Evolutionary conservation across 2,113 vertebrate genomes (phyloP).

Genomic region (Tetraodon nigroviridis): DNA sequence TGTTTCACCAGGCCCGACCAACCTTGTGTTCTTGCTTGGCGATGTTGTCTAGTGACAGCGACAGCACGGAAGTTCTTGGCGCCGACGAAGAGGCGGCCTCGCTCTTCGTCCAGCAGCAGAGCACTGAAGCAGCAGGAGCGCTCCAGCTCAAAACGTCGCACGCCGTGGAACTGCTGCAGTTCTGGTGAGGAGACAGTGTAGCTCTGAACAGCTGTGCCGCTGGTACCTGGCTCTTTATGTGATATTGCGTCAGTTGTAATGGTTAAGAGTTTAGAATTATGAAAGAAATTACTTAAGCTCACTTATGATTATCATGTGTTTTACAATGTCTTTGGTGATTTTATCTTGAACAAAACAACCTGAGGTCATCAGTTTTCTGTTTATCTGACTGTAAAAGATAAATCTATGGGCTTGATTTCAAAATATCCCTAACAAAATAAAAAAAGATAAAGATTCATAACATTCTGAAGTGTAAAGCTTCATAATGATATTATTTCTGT

Average conservation of each 20-base stretch:
- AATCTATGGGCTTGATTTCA: constrained; percentile 17
- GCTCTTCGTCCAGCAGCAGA: constrained; percentile 90
- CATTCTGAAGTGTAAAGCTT: constrained; percentile 6
- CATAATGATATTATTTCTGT: too few species aligned
- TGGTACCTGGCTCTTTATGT: background rate
- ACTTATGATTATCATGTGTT: background rate
- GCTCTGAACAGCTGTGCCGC: background rate
- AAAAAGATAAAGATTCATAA: constrained; percentile 2
- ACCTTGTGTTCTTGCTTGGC: constrained; percentile 89
- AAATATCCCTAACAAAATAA: constrained; percentile 1
- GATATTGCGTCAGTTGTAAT: background rate
- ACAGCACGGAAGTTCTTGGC: constrained; percentile 89
- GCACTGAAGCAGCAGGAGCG: constrained; percentile 89
- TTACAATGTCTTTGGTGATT: background rate
- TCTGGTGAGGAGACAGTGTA: constrained; percentile 68
- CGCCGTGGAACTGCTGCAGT: constrained; percentile 81
- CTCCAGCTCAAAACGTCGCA: constrained; percentile 81
- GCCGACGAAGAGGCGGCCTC: constrained; percentile 88
- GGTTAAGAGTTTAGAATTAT: too few species aligned
- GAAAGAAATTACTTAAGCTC: too few species aligned
- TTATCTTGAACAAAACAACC: background rate
- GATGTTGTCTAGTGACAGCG: constrained; percentile 91
- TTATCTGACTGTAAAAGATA: background rate
- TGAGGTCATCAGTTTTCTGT: background rate
- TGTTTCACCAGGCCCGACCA: background rate